Evolutionary conservation across 1,140 invertebrate genomes (phyloP), one percentile per base, ranked within the genome.

Genomic region (Thaumatotibia leucotreta): DNA sequence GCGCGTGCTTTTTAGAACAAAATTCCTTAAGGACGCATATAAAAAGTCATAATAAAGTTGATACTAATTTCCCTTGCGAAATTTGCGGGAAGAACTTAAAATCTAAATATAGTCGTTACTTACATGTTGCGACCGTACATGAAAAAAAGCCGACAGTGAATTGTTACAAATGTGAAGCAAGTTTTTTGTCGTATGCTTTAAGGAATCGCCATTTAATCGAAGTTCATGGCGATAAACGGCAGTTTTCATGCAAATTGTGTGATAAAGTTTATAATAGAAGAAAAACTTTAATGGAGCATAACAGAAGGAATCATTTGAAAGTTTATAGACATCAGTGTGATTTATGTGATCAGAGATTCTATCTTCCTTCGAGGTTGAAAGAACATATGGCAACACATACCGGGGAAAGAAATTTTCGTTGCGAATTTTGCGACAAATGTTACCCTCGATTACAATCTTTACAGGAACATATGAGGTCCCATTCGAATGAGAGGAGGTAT

Each of bases 341-440:
- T 54, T 65, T 86, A 24, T 90, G 88, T 45, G 86, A 88, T 31
- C 84, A 88, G 24, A 74, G 77, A 11, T 90, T 88, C 22, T 90
- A 88, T 49, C 22, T 87, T 4, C 88, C 88, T 2, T 86, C 84
- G 0, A 33, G 86, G 6, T 72, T 90, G 5, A 88, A 88, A 29
- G 88, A 90, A 14, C 88, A 90, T 11, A 84, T 90, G 83, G 86
- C 84, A 0, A 88, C 86, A 0, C 88, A 90, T 20, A 90, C 84
- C 0, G 88, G 88, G 0, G 85, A 89, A 14, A 80, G 84, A 61
- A 89, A 86, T 52, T 90, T 81, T 63, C 66, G 82, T 5, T 90
- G 88, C 45, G 83, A 89, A 10, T 78, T 81, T 4, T 90, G 88
- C 50, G 84, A 86, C 23, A 90, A 90, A 14, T 80, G 79, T n/a